phyloP scores from a whole-genome alignment of 2,113 vertebrate genomes.

The Eira barbara region DNA sequence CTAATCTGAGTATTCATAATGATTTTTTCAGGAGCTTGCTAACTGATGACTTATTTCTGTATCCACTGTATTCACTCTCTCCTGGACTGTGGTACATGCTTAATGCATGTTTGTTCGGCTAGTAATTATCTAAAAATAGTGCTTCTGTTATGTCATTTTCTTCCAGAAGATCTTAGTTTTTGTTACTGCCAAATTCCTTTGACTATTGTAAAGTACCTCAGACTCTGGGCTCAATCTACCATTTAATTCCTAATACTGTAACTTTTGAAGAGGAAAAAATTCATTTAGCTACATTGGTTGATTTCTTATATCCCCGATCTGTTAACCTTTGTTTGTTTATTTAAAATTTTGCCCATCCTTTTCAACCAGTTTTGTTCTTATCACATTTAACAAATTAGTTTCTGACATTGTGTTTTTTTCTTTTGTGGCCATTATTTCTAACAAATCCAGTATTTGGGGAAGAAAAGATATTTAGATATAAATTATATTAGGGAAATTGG shows the following conservation, averaged over 20 bases:
- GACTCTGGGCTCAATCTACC: not conserved
- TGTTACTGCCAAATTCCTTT: not conserved
- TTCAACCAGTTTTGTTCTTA: not conserved
- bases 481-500: slow-evolving; percentile 6
- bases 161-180: not conserved
- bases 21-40: not conserved
- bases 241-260: not conserved
- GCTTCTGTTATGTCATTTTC: not conserved
- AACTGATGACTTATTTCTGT: not conserved
- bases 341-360: not conserved
- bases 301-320: not conserved
- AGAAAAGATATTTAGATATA: not conserved
- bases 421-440: not conserved
- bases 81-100: not conserved
- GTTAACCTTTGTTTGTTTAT: not conserved
- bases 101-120: not conserved
- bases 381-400: not conserved
- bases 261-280: not conserved
- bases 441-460: not conserved
- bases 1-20: not conserved
- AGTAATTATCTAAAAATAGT: not conserved
- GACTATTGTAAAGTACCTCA: not conserved
- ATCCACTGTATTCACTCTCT: not conserved
- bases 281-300: not conserved
- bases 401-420: not conserved